Evolutionary conservation across 2,797 vertebrate genomes (phyloP).

Genomic region (Pangasius macronema): DNA sequence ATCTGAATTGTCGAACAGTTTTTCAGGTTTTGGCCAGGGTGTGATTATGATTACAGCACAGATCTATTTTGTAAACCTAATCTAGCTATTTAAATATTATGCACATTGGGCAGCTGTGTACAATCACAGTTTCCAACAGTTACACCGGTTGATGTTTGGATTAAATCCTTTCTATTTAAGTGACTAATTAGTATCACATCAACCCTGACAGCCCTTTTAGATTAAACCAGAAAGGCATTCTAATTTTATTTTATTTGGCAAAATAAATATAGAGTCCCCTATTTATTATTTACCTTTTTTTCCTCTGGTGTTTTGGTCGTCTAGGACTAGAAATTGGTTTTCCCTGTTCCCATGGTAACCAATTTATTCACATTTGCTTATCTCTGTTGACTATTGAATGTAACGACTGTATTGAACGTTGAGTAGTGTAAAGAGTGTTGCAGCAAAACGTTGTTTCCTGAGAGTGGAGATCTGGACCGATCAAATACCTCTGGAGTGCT

Average conservation of each 20-base stretch:
- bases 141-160: neutral
- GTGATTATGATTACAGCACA: neutral
- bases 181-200: no score
- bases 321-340: neutral
- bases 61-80: neutral
- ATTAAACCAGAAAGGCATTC: neutral
- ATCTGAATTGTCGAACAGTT: neutral
- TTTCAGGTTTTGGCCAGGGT: neutral
- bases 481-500: slow-evolving; percentile 34
- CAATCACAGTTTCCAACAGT: neutral
- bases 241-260: neutral
- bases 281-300: no score
- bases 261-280: neutral
- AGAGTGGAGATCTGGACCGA: neutral
- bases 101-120: neutral
- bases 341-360: slow-evolving; percentile 10
- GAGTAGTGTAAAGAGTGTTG: neutral
- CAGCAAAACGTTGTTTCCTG: neutral
- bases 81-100: neutral
- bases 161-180: neutral
- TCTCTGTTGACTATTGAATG: neutral
- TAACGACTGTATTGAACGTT: slow-evolving; percentile 18
- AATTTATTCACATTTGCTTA: neutral
- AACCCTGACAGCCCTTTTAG: neutral
- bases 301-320: neutral